phyloP scores from a whole-genome alignment of 2,113 vertebrate genomes.

The human region GRCh38 chr4:3870001-3870500 shows the following conservation, averaged over 20 bases:
- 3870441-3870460: background rate
- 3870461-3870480: rapidly evolving
- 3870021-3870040: background rate
- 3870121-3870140: background rate
- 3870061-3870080: no score
- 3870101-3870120: background rate
- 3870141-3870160: background rate
- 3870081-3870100: no score
- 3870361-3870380: background rate
- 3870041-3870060: background rate
- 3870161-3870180: no score
- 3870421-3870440: rapidly evolving
- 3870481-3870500: rapidly evolving
- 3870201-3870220: background rate
- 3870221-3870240: background rate
- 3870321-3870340: background rate
- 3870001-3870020: background rate
- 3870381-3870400: background rate
- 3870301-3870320: no score
- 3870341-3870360: background rate
- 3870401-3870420: rapidly evolving
- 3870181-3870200: rapidly evolving
- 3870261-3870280: no score
- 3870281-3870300: background rate
- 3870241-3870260: no score